Conservation (phyloP, 2,888 invertebrate species). For the Helicoverpa assulta region DNA sequence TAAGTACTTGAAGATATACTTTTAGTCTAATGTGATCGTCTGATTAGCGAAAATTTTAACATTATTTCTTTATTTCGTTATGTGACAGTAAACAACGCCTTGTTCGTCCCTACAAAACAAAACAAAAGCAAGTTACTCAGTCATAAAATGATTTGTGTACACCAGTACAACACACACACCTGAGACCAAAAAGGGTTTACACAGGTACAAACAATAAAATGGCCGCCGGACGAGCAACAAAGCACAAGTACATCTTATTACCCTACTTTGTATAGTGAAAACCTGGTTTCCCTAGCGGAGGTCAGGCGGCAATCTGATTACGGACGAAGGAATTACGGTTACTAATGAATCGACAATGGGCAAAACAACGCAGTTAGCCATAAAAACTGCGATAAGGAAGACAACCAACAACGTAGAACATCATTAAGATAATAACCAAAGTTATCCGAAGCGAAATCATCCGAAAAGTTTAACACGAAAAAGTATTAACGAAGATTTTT, state of each 20-base stretch:
- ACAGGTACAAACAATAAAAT: background rate
- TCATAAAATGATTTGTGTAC: too few species aligned
- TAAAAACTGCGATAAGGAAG: constrained; percentile 1
- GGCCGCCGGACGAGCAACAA: background rate
- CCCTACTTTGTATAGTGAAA: constrained; percentile 10
- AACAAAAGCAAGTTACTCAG: too few species aligned
- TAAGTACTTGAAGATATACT: too few species aligned
- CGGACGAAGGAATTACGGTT: constrained; percentile 20
- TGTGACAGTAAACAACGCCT: too few species aligned
- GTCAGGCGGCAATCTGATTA: constrained; percentile 30
- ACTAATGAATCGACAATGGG: constrained; percentile 6
- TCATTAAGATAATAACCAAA: constrained; percentile 22
- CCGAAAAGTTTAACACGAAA: constrained; percentile 10
- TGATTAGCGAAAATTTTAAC: background rate
- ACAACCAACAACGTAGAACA: background rate
- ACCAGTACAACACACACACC: too few species aligned
- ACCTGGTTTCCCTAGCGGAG: constrained; percentile 15
- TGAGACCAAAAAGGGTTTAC: background rate
- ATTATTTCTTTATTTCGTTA: too few species aligned
- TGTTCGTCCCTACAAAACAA: too few species aligned
- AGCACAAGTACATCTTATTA: background rate
- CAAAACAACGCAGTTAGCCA: background rate
- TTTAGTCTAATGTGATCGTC: too few species aligned
- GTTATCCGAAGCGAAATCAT: constrained; percentile 8
- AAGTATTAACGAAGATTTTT: constrained; percentile 10